Evolutionary conservation across 2,888 invertebrate genomes (phyloP).

Genomic region (Fragum whitleyi): DNA sequence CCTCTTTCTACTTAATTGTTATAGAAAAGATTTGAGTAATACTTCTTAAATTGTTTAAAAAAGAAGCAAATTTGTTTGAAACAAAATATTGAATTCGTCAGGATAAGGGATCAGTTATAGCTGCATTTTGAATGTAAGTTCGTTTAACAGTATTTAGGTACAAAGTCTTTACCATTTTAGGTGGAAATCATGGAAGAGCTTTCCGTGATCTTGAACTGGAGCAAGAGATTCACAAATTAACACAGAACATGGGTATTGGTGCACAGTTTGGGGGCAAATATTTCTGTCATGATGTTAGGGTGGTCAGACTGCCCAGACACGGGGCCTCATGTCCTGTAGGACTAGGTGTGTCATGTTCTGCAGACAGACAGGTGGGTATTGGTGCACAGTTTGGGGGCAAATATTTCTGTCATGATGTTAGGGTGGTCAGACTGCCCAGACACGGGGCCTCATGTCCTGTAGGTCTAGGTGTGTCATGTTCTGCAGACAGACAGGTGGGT

Average conservation of each 20-base stretch:
- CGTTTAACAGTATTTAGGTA: too few relatives aligned
- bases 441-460: constrained; percentile 85
- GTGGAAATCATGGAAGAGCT: constrained; percentile 84
- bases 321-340: constrained; percentile 85
- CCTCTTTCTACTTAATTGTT: too few relatives aligned
- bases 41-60: too few relatives aligned
- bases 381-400: constrained; percentile 86
- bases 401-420: constrained; percentile 85
- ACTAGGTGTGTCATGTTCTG: constrained; percentile 85
- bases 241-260: constrained; percentile 83
- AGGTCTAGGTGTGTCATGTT: constrained; percentile 85
- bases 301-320: constrained; percentile 84
- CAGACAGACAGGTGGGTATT: constrained; percentile 85
- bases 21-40: too few relatives aligned
- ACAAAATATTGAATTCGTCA: too few relatives aligned
- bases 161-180: too few relatives aligned
- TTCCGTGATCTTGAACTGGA: constrained; percentile 84
- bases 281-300: constrained; percentile 85
- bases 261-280: constrained; percentile 86
- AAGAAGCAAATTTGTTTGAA: too few relatives aligned
- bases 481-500: constrained; percentile 85
- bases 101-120: too few relatives aligned
- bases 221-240: constrained; percentile 81
- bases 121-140: too few relatives aligned
- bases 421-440: constrained; percentile 84